Percentiles rank a stretch among this genome's conserved stretches.
Evolutionary conservation across 2,888 invertebrate species (phyloP).

Genomic region (Cheilosia scutellata): DNA sequence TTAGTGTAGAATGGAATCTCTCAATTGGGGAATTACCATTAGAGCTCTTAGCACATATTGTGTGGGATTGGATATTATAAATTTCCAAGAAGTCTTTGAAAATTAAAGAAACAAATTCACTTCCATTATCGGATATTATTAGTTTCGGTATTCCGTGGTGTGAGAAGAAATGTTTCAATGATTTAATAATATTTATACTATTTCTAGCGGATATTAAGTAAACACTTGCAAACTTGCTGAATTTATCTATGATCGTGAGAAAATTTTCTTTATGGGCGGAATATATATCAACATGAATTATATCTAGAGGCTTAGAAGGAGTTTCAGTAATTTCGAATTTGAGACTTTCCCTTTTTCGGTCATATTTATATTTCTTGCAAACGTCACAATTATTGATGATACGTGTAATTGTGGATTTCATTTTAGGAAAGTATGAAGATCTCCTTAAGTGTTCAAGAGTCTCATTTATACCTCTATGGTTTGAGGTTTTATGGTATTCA

Average conservation of each 20-base stretch:
- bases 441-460: slow-evolving; percentile 41
- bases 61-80: slow-evolving; percentile 42
- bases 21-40: slow-evolving; percentile 62
- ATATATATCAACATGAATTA: slow-evolving; percentile 30
- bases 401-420: slow-evolving; percentile 40
- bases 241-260: slow-evolving; percentile 45
- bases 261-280: slow-evolving; percentile 29
- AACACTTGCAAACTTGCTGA: slow-evolving; percentile 51
- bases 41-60: slow-evolving; percentile 51
- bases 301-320: slow-evolving; percentile 49
- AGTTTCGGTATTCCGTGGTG: slow-evolving; percentile 62
- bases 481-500: slow-evolving; percentile 21
- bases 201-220: slow-evolving; percentile 47
- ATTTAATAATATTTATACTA: slow-evolving; percentile 56
- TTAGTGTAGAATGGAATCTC: slow-evolving; percentile 62
- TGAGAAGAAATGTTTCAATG: slow-evolving; percentile 44
- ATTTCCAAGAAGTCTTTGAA: slow-evolving; percentile 39
- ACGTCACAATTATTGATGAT: slow-evolving; percentile 53
- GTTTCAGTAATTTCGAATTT: slow-evolving; percentile 53
- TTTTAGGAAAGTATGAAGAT: slow-evolving; percentile 54
- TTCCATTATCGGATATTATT: slow-evolving; percentile 46
- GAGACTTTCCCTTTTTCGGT: slow-evolving; percentile 49
- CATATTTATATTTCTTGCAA: slow-evolving; percentile 64
- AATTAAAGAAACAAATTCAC: slow-evolving; percentile 45
- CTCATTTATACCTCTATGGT: slow-evolving; percentile 52